Evolutionary conservation across 2,888 invertebrate species (phyloP).

Genomic region (Ophion obscuratus): DNA sequence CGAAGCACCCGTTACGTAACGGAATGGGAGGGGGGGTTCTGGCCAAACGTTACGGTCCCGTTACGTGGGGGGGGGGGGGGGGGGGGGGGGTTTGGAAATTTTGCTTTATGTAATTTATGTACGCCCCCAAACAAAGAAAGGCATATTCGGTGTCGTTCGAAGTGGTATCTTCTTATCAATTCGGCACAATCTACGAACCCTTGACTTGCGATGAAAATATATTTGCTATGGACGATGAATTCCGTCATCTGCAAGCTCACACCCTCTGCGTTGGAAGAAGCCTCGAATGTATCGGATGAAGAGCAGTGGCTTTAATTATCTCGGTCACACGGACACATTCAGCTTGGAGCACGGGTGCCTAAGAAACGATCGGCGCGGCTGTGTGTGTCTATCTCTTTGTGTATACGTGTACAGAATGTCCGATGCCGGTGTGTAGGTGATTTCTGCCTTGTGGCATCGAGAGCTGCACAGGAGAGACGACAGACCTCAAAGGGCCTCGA

Average conservation of each 20-base stretch:
- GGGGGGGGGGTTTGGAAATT: no score
- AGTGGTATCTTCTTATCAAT: slow-evolving; percentile 29
- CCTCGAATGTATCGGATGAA: slow-evolving; percentile 17
- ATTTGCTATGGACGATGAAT: background rate
- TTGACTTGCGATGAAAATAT: background rate
- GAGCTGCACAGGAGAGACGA: slow-evolving; percentile 53
- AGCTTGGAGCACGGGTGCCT: slow-evolving; percentile 53
- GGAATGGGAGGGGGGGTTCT: no score
- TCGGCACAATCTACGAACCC: slow-evolving; percentile 1
- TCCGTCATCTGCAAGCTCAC: slow-evolving; percentile 12
- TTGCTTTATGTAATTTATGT: no score
- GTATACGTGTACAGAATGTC: slow-evolving; percentile 2
- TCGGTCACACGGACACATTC: slow-evolving; percentile 39
- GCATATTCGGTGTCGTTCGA: background rate
- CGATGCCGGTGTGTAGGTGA: slow-evolving; percentile 32
- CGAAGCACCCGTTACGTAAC: no score
- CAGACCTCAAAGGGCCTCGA: slow-evolving; percentile 64
- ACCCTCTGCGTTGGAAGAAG: background rate
- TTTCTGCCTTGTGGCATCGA: slow-evolving; percentile 60
- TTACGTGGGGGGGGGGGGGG: no score
- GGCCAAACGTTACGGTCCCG: no score
- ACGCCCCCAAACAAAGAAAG: background rate
- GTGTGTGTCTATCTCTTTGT: background rate
- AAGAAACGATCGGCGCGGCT: slow-evolving; percentile 30
- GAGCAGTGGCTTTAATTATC: slow-evolving; percentile 52